phyloP scores from a whole-genome alignment of 2,888 invertebrate species.

The Baronia brevicornis region DNA sequence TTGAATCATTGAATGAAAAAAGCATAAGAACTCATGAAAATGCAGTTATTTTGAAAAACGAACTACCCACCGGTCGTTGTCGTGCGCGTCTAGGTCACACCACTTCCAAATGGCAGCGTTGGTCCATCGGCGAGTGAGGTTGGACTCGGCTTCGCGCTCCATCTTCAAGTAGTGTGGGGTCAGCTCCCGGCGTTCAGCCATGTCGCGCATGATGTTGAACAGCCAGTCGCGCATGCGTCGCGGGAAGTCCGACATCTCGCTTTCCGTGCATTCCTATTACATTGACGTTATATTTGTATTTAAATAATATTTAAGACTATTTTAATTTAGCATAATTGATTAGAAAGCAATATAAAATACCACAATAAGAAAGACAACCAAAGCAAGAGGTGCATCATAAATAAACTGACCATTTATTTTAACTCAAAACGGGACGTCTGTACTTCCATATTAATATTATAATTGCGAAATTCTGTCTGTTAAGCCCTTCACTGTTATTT shows the following conservation, averaged over 20 bases:
- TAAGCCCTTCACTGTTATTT: no score
- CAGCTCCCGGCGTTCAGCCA: constrained; percentile 91
- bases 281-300: neutral
- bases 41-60: neutral
- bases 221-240: constrained; percentile 98
- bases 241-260: constrained; percentile 96
- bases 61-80: constrained; percentile 82
- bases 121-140: constrained; percentile 88
- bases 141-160: constrained; percentile 92
- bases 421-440: no score
- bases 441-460: no score
- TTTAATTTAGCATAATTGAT: no score
- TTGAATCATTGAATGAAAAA: neutral
- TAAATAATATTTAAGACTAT: no score
- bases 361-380: no score
- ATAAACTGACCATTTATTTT: neutral
- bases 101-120: constrained; percentile 99
- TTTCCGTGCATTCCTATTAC: constrained; percentile 82
- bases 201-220: constrained; percentile 96
- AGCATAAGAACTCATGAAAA: neutral
- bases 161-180: constrained; percentile 88
- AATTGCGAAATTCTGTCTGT: no score
- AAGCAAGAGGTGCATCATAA: neutral
- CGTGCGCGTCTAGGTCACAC: constrained; percentile 96
- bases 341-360: no score